Evolutionary conservation across 2,113 vertebrate genomes (phyloP).

Genomic region (Typhlomys cinereus): DNA sequence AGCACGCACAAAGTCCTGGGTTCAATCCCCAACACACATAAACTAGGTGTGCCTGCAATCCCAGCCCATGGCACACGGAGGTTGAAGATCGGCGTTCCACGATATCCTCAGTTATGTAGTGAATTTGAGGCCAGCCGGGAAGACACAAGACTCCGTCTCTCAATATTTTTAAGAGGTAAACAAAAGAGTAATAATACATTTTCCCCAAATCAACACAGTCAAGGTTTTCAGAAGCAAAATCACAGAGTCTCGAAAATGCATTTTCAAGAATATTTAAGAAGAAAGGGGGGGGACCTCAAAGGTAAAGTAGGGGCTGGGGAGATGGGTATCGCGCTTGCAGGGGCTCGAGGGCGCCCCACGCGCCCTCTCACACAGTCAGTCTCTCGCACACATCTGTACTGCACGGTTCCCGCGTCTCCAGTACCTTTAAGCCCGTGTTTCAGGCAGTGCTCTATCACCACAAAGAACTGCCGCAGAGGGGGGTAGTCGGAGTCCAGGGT

Average conservation of each 20-base stretch:
- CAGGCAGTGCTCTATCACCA: constrained; percentile 99
- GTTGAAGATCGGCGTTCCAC: neutral
- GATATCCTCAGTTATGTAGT: no score
- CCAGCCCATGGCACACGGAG: neutral
- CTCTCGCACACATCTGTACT: no score
- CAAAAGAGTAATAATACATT: neutral
- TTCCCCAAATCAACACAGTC: neutral
- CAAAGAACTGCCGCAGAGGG: constrained; percentile 98
- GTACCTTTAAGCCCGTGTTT: constrained; percentile 98
- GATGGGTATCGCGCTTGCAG: no score
- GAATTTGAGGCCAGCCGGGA: no score
- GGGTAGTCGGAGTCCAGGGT: constrained; percentile 98
- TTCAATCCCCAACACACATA: neutral
- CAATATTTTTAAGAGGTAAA: no score
- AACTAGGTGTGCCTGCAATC: no score
- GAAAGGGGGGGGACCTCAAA: neutral
- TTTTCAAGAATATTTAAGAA: constrained; percentile 38
- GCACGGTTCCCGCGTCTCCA: neutral
- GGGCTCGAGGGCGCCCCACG: no score
- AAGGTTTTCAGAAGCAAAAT: constrained; percentile 10
- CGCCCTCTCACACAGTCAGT: no score
- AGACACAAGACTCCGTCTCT: no score
- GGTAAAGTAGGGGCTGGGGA: no score
- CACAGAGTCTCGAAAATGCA: neutral
- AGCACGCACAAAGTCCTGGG: no score